Base-by-base conservation (phyloP, 2,888 invertebrate species). In the Dexiosoma caninum region DNA sequence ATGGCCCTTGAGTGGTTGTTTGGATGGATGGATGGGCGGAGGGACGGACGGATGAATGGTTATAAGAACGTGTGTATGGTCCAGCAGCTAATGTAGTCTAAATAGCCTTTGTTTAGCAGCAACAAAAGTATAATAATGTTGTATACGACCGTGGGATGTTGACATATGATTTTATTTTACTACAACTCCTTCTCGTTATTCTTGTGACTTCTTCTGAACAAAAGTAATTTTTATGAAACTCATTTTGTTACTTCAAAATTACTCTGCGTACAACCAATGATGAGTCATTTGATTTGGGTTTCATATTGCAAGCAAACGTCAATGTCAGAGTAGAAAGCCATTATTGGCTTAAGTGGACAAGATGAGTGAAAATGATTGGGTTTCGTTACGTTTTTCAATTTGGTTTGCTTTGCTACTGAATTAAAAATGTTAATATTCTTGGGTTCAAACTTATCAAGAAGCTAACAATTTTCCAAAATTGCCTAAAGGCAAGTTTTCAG, bases 101-200 rank as follows among this genome's bases (percentile, higher is more conserved):
- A 77, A 77, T 72, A 64, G 72, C 69, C 49, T 60, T 75, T 71
- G 59, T 76, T 76, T 80, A 57, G 49, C 7, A 16, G 2, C 37
- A 55, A 62, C 14, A 16, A 59, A 40, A 51, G 0, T 9, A 51
- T 2, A 49, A 51, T 21, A 66, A 53, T 59, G n/a, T n/a, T n/a
- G 60, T 76, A 66, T 64, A 37, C 57, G 64, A 72, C 77, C 81
- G 81, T 81, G 81, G 81, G 81, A 81, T 81, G 81, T 69, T 81
- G 81, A 81, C 81, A 81, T 81, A 81, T 74, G 81, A 81, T 74
- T 77, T 77, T 77, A 64, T 81, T 77, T 77, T 2, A 44, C 49
- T 32, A 74, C 74, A 59, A 74, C 14, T 32, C 32, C 37, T 64
- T 46, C 23, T 67, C 49, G n/a, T 55, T 46, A 23, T 67, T 27